Evolutionary conservation across 2,797 vertebrate species (phyloP).

Genomic region (Platyrinchus mystaceus): DNA sequence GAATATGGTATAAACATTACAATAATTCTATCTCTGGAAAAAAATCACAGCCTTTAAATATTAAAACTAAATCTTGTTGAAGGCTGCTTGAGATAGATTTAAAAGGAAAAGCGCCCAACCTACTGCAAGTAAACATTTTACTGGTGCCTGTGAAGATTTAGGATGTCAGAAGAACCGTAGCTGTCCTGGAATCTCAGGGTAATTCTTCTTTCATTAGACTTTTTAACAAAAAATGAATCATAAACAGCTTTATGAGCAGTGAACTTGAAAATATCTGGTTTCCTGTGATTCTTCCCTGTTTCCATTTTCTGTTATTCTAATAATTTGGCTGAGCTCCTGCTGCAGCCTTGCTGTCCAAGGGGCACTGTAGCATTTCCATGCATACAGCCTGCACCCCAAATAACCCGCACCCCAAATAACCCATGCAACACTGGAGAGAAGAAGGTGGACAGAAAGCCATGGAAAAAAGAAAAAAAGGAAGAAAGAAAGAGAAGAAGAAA

Average conservation of each 20-base stretch:
- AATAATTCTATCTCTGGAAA: constrained; percentile 26
- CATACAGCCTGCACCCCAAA: not conserved
- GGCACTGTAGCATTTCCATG: not conserved
- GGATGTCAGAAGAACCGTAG: not conserved
- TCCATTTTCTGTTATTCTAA: constrained; percentile 7
- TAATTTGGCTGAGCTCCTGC: constrained; percentile 6
- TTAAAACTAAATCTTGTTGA: not conserved
- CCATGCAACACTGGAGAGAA: not conserved
- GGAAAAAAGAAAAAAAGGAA: not conserved
- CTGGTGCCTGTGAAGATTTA: not conserved
- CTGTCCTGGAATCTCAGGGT: not conserved
- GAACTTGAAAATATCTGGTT: not conserved
- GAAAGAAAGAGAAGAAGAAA: not conserved
- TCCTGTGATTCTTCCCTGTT: not conserved
- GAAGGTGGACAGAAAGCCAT: not conserved
- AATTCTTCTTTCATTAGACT: not conserved
- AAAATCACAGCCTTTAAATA: constrained; percentile 2
- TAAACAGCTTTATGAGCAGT: not conserved
- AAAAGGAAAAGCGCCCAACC: not conserved
- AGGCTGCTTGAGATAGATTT: not conserved
- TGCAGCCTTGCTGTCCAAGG: not conserved
- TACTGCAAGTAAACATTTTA: not conserved
- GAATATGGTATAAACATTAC: constrained; percentile 6
- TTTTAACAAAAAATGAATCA: not conserved
- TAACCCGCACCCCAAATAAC: not conserved